Conservation (phyloP, 2,888 invertebrate genomes). For the Patella ulyssiponensis region DNA sequence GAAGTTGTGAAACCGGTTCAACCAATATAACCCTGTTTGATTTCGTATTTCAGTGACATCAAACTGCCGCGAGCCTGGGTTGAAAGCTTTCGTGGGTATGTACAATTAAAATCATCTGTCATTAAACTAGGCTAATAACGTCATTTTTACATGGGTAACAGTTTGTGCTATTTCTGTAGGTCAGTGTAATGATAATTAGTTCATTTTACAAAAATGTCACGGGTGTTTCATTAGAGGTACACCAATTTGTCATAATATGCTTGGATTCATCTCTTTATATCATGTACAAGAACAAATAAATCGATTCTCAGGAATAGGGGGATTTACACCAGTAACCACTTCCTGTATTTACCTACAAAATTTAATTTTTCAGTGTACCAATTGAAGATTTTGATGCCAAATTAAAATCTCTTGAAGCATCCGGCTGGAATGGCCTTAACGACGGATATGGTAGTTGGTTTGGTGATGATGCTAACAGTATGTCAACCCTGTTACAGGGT, state of each 20-base stretch:
- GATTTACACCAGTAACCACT: neutral
- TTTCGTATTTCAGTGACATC: neutral
- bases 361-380: neutral
- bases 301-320: too few relatives aligned
- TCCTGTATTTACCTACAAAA: neutral
- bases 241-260: too few relatives aligned
- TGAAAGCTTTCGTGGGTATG: slow-evolving; percentile 1
- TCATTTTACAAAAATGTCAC: too few relatives aligned
- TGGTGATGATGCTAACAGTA: slow-evolving; percentile 8
- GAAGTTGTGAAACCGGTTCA: neutral
- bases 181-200: neutral
- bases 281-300: too few relatives aligned
- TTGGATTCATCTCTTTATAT: too few relatives aligned
- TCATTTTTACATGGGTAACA: too few relatives aligned
- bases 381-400: slow-evolving; percentile 1
- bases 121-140: neutral
- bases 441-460: slow-evolving; percentile 4
- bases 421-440: neutral
- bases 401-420: neutral
- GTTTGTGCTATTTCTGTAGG: neutral
- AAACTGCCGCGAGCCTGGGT: slow-evolving; percentile 7
- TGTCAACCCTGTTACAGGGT: neutral
- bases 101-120: neutral
- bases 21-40: neutral
- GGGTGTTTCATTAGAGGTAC: too few relatives aligned